Conservation (phyloP, 2,113 vertebrate species). For the Ifrita kowaldi region DNA sequence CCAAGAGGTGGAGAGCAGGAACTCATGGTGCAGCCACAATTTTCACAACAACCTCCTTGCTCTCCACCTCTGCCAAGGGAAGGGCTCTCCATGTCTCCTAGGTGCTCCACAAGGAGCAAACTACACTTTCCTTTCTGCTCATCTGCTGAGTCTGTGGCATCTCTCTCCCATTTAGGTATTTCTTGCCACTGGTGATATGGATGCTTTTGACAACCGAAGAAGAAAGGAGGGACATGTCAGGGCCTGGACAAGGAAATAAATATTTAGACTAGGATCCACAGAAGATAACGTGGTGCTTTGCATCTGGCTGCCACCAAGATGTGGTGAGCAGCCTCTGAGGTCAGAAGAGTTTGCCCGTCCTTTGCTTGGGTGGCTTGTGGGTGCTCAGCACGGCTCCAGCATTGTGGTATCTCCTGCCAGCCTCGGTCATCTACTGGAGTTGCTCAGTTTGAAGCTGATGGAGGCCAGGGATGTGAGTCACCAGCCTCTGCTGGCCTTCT, state of each 20-base stretch:
- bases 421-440: not conserved
- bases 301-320: not conserved
- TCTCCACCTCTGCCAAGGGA: not conserved
- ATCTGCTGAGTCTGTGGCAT: not conserved
- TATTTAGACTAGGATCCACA: not conserved
- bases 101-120: not conserved
- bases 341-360: not conserved
- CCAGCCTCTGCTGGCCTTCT: not conserved
- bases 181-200: not conserved
- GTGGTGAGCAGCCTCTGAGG: not conserved
- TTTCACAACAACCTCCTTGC: not conserved
- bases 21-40: not conserved
- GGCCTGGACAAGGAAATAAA: not conserved
- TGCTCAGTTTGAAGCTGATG: not conserved
- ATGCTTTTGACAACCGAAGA: not conserved
- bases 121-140: not conserved
- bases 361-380: not conserved
- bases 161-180: not conserved
- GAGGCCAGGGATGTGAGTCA: slow-evolving; percentile 16
- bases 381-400: not conserved
- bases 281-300: not conserved
- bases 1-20: not conserved
- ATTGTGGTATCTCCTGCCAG: not conserved
- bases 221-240: not conserved
- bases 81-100: accelerated